A percentile compares a stretch with the other conserved stretches of the same genome.
Evolutionary conservation across 2,113 vertebrate species (phyloP).

Genomic region (Ctenodactylus gundi): DNA sequence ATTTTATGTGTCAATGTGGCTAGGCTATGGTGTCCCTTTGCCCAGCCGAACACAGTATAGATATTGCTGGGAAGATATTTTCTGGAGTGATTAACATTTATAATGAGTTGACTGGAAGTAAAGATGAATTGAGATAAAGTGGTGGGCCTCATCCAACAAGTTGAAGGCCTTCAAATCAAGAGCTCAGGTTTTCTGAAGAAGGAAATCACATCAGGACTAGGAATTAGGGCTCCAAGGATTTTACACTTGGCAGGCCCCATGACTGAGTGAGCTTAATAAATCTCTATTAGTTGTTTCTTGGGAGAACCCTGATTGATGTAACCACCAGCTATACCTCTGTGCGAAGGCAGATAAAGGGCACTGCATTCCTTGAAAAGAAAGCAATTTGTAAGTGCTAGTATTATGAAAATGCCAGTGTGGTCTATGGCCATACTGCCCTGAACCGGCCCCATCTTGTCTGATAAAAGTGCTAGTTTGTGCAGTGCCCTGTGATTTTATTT

Average conservation of each 20-base stretch:
- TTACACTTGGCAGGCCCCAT: not conserved
- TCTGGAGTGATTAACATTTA: not conserved
- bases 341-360: not conserved
- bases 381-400: not conserved
- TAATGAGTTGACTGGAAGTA: not conserved
- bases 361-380: not conserved
- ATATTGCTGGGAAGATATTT: not conserved
- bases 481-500: not conserved
- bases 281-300: not conserved
- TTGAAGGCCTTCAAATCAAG: not conserved
- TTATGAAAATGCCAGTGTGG: not conserved
- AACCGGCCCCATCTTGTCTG: too few species aligned
- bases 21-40: not conserved
- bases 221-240: not conserved
- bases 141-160: not conserved
- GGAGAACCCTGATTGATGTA: not conserved
- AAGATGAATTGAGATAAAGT: not conserved
- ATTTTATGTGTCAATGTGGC: not conserved
- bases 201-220: not conserved
- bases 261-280: not conserved
- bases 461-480: not conserved
- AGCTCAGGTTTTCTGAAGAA: conserved; percentile 19
- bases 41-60: not conserved
- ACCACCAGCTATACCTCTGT: not conserved
- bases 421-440: too few species aligned